These are phyloP conservation scores for Ellobius talpinus DNA, from an alignment of 2,113 vertebrate genomes.

Conservation along the genomic window DNA sequence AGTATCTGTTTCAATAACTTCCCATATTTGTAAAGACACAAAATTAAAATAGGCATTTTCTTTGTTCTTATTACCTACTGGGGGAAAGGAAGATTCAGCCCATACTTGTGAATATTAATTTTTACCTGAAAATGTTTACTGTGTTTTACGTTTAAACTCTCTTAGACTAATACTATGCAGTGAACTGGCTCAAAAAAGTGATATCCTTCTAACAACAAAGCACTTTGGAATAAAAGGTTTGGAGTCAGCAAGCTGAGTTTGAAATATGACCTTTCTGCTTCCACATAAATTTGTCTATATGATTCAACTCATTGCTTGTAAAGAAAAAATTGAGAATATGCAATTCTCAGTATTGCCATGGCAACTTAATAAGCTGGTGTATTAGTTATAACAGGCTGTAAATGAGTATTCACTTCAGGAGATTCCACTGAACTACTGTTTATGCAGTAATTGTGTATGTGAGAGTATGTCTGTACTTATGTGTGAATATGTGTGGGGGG, in stretches of 20 bases:
- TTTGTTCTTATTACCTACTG: background rate
- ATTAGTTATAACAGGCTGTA: background rate
- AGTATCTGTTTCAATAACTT: background rate
- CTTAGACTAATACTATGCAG: background rate
- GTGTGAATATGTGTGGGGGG: background rate
- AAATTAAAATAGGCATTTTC: background rate
- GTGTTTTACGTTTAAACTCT: background rate
- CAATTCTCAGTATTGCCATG: constrained; percentile 10
- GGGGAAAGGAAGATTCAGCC: background rate
- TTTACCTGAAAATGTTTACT: background rate
- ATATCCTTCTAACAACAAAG: background rate
- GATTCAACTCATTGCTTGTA: background rate
- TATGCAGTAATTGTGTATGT: background rate
- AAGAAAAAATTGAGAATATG: background rate
- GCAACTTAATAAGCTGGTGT: background rate
- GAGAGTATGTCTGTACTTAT: too few relatives aligned
- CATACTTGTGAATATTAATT: background rate
- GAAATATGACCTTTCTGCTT: background rate
- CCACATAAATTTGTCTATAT: background rate
- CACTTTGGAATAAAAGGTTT: background rate
- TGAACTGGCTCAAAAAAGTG: background rate
- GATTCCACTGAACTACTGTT: background rate
- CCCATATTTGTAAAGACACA: background rate
- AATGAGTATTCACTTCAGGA: background rate
- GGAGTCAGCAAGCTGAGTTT: background rate